Evolutionary conservation across 2,113 vertebrate genomes (phyloP), one percentile per base, ranked within the genome.

Genomic region (Cheirogaleus medius): DNA sequence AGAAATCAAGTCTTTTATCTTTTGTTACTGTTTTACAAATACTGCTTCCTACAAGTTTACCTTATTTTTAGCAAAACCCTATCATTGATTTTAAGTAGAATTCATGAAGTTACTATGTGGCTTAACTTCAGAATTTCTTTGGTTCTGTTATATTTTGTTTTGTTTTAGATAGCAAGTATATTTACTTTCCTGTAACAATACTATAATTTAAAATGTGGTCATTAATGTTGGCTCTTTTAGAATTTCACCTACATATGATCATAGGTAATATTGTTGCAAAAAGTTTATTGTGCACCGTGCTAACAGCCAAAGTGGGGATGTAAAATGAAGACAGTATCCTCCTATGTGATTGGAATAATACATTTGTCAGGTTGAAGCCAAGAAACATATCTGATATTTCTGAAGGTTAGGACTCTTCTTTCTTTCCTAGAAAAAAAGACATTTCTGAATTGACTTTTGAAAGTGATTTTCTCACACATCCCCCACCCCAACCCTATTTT

Each of bases 21-120:
- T 44, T 63, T 84, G 29, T 84, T 88, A 9, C 56, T 58, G 0
- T 56, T 91, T 78, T 80, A 23, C 47, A 77, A 69, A 68, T 85
- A 63, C 20, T 56, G n/a, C 27, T 78, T 82, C 11, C 39, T 77
- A 0, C 49, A 20, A 86, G 39, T 93, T 93, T 78, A 42, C 54
- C 54, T 91, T 89, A 15, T 37, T 87, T 95, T 96, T 86, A 93
- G 58, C 13, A 74, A 90, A 95, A 63, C 6, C 8, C 0, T 27
- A 49, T 94, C 47, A 25, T 23, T 97, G 44, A 32, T 82, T 92
- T 92, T 94, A 95, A 92, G 37, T 94, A 52, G 23, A 83, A 69
- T 82, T 97, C 18, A 47, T 95, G 58, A 89, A 89, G 13, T 83
- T 82, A 11, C 47, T 92, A 91, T 90, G 23, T 95, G 49, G 23